Evolutionary conservation across 1,140 invertebrate genomes (phyloP), one percentile per base, ranked within the genome.

Genomic region (Oncopeltus fasciatus): DNA sequence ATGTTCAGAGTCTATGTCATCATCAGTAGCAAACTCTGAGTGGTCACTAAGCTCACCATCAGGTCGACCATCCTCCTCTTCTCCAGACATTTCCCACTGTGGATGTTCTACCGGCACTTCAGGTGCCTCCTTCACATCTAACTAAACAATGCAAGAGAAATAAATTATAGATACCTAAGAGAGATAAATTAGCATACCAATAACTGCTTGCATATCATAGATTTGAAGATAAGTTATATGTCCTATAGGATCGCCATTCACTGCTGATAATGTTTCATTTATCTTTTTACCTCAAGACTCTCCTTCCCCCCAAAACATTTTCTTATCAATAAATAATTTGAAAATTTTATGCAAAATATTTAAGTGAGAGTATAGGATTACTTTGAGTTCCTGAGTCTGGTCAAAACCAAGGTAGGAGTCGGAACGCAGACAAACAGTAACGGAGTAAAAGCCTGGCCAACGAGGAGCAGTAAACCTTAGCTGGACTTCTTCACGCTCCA

Each of bases 331-430:
- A 43, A 11, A n/a, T 43, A 43, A 11, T 11, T 43, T 11, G 38
- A 11, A 43, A 43, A 43, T 43, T 43, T 11, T 43, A n/a, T n/a
- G n/a, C n/a, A n/a, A n/a, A n/a, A n/a, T n/a, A n/a, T n/a, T n/a
- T n/a, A n/a, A n/a, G n/a, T n/a, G n/a, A n/a, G n/a, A n/a, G n/a
- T n/a, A n/a, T n/a, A 18, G 2, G 26, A 62, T 68, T 69, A 85
- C 83, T 76, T 95, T 95, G 69, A 96, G 86, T 72, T 95, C 90
- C 73, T 90, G 83, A 63, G 87, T 82, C 73, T 92, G 88, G 76
- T 94, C 90, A 76, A 92, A 88, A 57, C 90, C 90, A 63, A 93
- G 75, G 74, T 98, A 99, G 4, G 95, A 98, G 77, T 99, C 97
- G 76, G 90, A 93, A 65, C 92, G 77, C 57, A 99, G 79, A 71